phyloP scores from a whole-genome alignment of 2,113 vertebrate species.

The Phrynosoma platyrhinos region DNA sequence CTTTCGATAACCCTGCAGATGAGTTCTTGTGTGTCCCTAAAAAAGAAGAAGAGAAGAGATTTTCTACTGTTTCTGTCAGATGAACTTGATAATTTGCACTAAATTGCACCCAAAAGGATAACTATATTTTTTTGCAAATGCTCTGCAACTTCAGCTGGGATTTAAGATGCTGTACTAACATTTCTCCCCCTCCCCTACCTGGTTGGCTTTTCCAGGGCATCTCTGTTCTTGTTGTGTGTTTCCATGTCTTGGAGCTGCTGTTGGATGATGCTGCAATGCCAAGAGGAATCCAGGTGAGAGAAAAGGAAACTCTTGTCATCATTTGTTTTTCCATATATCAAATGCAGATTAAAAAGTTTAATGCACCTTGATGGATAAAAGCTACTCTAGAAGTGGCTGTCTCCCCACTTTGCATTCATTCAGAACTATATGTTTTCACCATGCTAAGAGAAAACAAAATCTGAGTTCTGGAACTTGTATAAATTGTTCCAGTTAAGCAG shows the following conservation, averaged over 20 bases:
- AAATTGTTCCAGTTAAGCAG: not conserved
- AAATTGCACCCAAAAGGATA: not conserved
- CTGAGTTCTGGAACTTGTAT: not conserved
- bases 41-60: no score
- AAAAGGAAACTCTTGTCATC: no score
- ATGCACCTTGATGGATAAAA: no score
- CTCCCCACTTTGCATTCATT: no score
- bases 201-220: constrained; percentile 81
- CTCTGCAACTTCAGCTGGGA: not conserved
- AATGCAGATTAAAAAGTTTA: no score
- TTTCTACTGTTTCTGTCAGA: not conserved
- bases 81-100: not conserved
- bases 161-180: not conserved
- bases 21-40: not conserved
- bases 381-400: no score
- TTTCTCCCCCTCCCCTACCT: not conserved
- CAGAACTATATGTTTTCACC: no score
- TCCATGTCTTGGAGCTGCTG: constrained; percentile 94
- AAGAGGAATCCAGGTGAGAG: constrained; percentile 89
- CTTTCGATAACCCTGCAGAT: not conserved
- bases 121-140: not conserved
- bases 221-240: constrained; percentile 92
- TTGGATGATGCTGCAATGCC: constrained; percentile 95
- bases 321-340: no score
- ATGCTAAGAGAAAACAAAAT: no score